Base-by-base conservation (phyloP, 2,888 invertebrate genomes). In the Ophion ellenae region DNA sequence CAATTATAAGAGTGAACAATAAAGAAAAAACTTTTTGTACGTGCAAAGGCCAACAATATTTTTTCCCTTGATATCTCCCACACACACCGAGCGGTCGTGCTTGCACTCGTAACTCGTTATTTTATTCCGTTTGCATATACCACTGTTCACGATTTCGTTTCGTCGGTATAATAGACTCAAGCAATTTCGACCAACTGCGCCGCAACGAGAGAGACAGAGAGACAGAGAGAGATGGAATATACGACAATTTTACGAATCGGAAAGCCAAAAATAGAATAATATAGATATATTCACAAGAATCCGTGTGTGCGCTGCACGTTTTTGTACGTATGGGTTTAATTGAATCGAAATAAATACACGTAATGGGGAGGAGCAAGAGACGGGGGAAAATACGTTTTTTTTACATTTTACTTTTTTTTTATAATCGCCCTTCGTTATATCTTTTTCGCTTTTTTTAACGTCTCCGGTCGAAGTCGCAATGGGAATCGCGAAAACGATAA, bases 91-190 rank as follows among this genome's bases (percentile, higher is more conserved):
- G 57, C 32, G 2, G 36, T 45, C 57, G 69, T 69, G 61, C 47
- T 64, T 32, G 74, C 53, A 40, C 80, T 47, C 83, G 83, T 86
- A 81, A 83, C 86, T 81, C 83, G 86, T 83, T 86, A 86, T 83
- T 86, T 74, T 78, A 83, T 86, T 83, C 45, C 74, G 47, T 61
- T 67, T 67, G 61, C 24, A 73, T 78, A 67, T 76, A 76, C 67
- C 70, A 75, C 70, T 69, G 76, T 67, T 77, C 77, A 69, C 81
- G 80, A 79, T 79, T 83, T 83, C 81, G 83, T 86, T 86, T 83
- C 86, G 61, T 83, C 81, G 81, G 81, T 86, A 86, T 83, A 86
- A 86, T 83, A 86, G 83, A 86, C 83, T 83, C 81, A 74, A 86
- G 83, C 86, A 77, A 86, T 86, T 86, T 74, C 83, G 77, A 71